These are phyloP conservation scores for Rugalucina vietnamica DNA, from an alignment of 2,888 invertebrate species.

Conservation along the genomic window DNA sequence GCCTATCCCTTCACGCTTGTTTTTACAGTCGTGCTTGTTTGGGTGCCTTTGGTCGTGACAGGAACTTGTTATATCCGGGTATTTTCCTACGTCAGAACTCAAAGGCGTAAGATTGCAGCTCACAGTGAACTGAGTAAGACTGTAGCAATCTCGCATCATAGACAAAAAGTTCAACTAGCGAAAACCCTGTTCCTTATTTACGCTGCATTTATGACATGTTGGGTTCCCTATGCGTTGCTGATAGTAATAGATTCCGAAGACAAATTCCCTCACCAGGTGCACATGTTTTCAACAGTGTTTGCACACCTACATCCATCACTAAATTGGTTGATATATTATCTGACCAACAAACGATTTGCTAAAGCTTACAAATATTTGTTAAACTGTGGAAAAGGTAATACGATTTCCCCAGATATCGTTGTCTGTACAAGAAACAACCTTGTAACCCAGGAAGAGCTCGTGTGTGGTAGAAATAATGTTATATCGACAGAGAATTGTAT, in stretches of 20 bases:
- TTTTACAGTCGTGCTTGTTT: slow-evolving; percentile 68
- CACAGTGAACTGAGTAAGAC: background rate
- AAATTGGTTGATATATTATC: slow-evolving; percentile 70
- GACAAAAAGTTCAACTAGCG: slow-evolving; percentile 53
- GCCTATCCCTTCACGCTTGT: slow-evolving; percentile 70
- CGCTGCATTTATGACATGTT: slow-evolving; percentile 70
- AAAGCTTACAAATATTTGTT: slow-evolving; percentile 13
- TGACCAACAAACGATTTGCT: slow-evolving; percentile 66
- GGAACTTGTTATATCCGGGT: slow-evolving; percentile 66
- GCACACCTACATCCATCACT: slow-evolving; percentile 72
- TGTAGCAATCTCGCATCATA: background rate
- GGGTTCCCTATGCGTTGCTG: slow-evolving; percentile 74
- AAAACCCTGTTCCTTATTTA: slow-evolving; percentile 75
- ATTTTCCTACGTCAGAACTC: slow-evolving; percentile 54
- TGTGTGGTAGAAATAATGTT: no score
- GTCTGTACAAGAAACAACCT: no score
- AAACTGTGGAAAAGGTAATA: background rate
- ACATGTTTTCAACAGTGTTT: slow-evolving; percentile 66
- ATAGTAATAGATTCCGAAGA: slow-evolving; percentile 69
- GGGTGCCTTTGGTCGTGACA: slow-evolving; percentile 66
- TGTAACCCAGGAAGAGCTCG: no score
- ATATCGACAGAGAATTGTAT: no score
- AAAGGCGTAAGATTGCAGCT: slow-evolving; percentile 26
- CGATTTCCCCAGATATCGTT: no score
- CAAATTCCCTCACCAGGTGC: slow-evolving; percentile 64